Base-by-base conservation (phyloP, 2,888 invertebrate species). In the Tipula helvola region DNA sequence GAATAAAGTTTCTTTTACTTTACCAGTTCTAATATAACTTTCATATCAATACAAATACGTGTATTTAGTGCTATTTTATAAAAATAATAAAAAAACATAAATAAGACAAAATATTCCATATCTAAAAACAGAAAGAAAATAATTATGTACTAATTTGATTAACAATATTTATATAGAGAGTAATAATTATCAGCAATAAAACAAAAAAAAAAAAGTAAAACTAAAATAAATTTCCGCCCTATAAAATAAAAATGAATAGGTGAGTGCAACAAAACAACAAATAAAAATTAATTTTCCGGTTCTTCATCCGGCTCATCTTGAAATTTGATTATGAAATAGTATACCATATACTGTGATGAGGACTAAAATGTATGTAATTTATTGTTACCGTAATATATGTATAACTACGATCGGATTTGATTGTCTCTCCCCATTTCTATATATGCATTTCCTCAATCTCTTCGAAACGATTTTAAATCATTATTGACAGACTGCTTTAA, bases 131-230 rank as follows among this genome's bases (percentile, higher is more conserved):
- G n/a, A 83, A 83, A 36, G 10, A 83, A 83, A 10, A 83, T 18
- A n/a, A 36, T 36, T 84, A n/a, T 83, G 36, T 83, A 39, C n/a
- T 84, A 8, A 84, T 5, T 84, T 84, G 84, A 84, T 84, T 84
- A 84, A 83, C 39, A 83, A 83, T 28, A 28, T 28, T 28, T 28
- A 1, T 28, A 28, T 36, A 83, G 12, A 39, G 84, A 84, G 84
- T 39, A 39, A 84, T 84, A 84, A 84, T 39, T 39, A 84, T 84
- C 84, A 84, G 84, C 84, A 84, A 84, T 84, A 84, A 84, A n/a
- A n/a, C n/a, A n/a, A n/a, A n/a, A n/a, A n/a, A n/a, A 39, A 52
- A 84, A n/a, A 84, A 39, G 10, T n/a, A 39, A 84, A 84, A 84
- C 0, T 13, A 83, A 16, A 41, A 84, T 39, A 84, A 84, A 28